A percentile compares a stretch with the other conserved stretches of the same genome.
phyloP scores from a whole-genome alignment of 2,113 vertebrate genomes.

The Petrocephalus zakoni region DNA sequence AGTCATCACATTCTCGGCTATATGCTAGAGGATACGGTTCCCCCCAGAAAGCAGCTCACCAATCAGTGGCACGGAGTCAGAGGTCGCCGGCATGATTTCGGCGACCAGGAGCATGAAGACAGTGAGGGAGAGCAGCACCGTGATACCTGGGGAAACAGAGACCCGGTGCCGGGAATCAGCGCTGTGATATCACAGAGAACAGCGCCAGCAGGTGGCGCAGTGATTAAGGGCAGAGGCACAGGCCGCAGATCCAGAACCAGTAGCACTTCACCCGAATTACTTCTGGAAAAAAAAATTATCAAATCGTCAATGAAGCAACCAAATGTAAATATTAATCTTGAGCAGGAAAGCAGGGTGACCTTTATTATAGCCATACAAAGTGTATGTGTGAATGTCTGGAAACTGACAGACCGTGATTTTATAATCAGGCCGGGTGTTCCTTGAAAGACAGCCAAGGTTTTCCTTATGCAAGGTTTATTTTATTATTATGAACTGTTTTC shows the following conservation, averaged over 20 bases:
- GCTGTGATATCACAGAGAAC: no score
- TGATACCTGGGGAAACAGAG: conserved; percentile 33
- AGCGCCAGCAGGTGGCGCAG: not conserved
- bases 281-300: not conserved
- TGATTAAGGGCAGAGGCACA: not conserved
- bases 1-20: not conserved
- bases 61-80: conserved; percentile 41
- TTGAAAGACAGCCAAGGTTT: not conserved
- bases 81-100: conserved; percentile 43
- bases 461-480: not conserved
- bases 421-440: not conserved
- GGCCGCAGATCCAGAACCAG: not conserved
- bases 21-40: not conserved
- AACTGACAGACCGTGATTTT: not conserved
- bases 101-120: conserved; percentile 44
- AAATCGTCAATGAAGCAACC: not conserved
- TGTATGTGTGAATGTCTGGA: not conserved
- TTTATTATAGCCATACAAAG: not conserved
- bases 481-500: not conserved
- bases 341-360: not conserved
- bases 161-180: conserved; percentile 2
- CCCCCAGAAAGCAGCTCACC: conserved; percentile 25
- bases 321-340: not conserved
- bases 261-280: not conserved
- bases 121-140: conserved; percentile 40